Evolutionary conservation across 2,113 vertebrate species (phyloP).

Genomic region (Vimba vimba): DNA sequence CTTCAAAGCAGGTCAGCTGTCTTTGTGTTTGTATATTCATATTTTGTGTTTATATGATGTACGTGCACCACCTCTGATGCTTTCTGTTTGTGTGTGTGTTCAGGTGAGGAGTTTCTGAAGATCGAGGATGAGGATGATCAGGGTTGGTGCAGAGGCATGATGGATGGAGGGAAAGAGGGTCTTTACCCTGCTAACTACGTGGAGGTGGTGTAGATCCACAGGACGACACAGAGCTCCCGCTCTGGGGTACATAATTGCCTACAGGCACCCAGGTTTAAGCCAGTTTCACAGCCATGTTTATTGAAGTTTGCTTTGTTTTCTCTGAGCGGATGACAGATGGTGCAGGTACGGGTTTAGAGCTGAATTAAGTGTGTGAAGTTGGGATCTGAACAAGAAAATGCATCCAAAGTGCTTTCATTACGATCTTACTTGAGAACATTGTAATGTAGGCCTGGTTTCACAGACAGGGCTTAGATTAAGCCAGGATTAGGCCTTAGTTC

Average conservation of each 20-base stretch:
- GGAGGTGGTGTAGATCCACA: slow-evolving; percentile 66
- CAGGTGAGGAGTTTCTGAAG: slow-evolving; percentile 84
- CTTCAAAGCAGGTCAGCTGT: slow-evolving; percentile 75
- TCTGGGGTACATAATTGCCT: background rate
- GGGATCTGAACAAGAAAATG: background rate
- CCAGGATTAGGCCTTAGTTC: no score
- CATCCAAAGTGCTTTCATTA: background rate
- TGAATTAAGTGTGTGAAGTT: background rate
- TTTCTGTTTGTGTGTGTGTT: slow-evolving; percentile 13
- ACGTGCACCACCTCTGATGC: background rate
- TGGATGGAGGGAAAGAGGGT: slow-evolving; percentile 78
- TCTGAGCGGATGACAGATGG: background rate
- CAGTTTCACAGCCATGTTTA: slow-evolving; percentile 11
- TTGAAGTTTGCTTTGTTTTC: slow-evolving; percentile 19
- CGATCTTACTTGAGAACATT: slow-evolving; percentile 30
- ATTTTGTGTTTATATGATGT: background rate
- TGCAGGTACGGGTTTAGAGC: background rate
- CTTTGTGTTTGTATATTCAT: slow-evolving; percentile 1
- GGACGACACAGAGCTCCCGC: slow-evolving; percentile 14
- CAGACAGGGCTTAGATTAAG: no score
- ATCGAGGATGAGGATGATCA: slow-evolving; percentile 85
- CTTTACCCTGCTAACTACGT: slow-evolving; percentile 86
- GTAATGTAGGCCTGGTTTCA: background rate
- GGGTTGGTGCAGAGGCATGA: slow-evolving; percentile 84
- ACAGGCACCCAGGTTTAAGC: background rate